Evolutionary conservation across 1,140 invertebrate genomes (phyloP), one percentile per base, ranked within the genome.

Genomic region (Cherax quadricarinatus): DNA sequence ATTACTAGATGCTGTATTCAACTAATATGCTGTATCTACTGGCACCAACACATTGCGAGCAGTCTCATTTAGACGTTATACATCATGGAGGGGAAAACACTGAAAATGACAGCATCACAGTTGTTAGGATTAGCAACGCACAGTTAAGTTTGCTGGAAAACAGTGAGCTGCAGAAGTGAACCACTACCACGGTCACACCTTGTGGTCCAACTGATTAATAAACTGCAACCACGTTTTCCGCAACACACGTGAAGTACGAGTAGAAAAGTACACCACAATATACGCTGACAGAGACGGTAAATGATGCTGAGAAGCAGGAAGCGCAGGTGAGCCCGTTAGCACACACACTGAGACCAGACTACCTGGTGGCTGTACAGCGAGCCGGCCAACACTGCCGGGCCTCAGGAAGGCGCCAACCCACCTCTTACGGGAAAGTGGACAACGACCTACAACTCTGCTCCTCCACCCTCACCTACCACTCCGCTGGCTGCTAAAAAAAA

Each of bases 371-470:
- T n/a, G 70, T 75, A 21, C 70, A n/a, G 70, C 70, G 70, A 30
- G 70, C 70, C 70, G 70, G 70, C n/a, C 70, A 21, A 75, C 24
- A 75, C 70, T 75, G 70, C 24, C n/a, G 70, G 70, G 7, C n/a
- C n/a, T n/a, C n/a, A 21, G 70, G 7, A 1, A 21, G 70, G 70
- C 21, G 70, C 7, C 70, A 30, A 24, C 24, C 21, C n/a, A 30
- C 4, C n/a, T 75, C 70, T 75, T 75, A 66, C 62, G 70, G 70
- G 70, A 75, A 75, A 75, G 70, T 75, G 70, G 70, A 75, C 70
- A 21, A 75, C 70, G 16, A 16, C 16, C 70, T 21, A 30, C 70
- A 21, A 16, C 70, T 70, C 66, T 30, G 24, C 70, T 75, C 70
- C 70, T 30, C 24, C 70, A 21, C 62, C 62, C 5, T 66, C 14